Evolutionary conservation across 2,888 invertebrate genomes (phyloP).

Genomic region (Spodoptera exigua): DNA sequence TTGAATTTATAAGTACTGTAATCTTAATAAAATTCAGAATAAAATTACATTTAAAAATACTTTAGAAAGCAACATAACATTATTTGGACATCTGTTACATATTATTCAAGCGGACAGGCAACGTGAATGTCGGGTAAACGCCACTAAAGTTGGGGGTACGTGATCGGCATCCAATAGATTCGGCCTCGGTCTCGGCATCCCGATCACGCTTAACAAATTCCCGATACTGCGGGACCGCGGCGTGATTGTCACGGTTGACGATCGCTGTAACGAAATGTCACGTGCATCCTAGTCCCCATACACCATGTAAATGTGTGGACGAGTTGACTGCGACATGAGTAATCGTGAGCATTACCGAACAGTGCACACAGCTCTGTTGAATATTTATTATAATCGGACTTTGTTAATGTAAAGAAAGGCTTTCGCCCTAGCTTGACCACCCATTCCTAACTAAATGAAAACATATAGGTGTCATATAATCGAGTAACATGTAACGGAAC

Average conservation of each 20-base stretch:
- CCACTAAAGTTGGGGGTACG: slow-evolving; percentile 66
- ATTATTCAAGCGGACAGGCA: slow-evolving; percentile 44
- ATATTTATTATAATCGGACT: slow-evolving; percentile 31
- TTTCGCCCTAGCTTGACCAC: slow-evolving; percentile 7
- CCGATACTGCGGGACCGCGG: slow-evolving; percentile 64
- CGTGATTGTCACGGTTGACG: slow-evolving; percentile 66
- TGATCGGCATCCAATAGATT: slow-evolving; percentile 62
- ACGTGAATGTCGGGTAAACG: slow-evolving; percentile 64
- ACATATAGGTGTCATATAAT: neutral
- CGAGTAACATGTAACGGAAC: neutral
- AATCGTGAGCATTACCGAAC: slow-evolving; percentile 14
- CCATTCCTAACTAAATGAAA: slow-evolving; percentile 16
- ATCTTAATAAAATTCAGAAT: neutral
- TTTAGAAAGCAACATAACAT: slow-evolving; percentile 32
- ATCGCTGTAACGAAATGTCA: slow-evolving; percentile 59
- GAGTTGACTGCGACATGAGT: slow-evolving; percentile 36
- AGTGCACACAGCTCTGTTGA: slow-evolving; percentile 13
- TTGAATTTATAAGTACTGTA: too few species aligned
- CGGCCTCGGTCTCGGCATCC: slow-evolving; percentile 59
- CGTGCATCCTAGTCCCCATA: slow-evolving; percentile 34
- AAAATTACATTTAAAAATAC: slow-evolving; percentile 1
- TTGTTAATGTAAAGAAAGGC: slow-evolving; percentile 14
- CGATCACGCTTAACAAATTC: slow-evolving; percentile 75
- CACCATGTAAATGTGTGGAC: slow-evolving; percentile 45
- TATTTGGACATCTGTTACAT: slow-evolving; percentile 49